These are phyloP conservation scores for Smutsia temminckii DNA, from an alignment of 2,797 vertebrate species.

Conservation along the genomic window DNA sequence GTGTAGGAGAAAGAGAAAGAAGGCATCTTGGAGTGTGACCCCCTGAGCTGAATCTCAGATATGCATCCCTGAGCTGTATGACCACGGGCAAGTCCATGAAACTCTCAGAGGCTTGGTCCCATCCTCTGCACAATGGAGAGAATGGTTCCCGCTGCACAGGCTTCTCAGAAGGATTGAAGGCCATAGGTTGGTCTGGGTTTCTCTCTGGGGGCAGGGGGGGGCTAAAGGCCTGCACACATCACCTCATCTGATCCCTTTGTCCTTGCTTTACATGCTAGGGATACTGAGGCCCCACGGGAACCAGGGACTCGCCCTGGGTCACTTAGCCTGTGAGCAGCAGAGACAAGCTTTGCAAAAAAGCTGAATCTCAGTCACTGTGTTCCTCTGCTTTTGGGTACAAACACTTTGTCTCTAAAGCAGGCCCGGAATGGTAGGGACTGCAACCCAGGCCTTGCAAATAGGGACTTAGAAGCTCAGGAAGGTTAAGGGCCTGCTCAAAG, in stretches of 20 bases:
- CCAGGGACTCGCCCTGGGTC: background rate
- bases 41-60: background rate
- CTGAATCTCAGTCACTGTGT: fast-evolving
- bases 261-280: background rate
- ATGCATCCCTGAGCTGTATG: background rate
- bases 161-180: background rate
- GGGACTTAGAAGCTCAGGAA: background rate
- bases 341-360: background rate
- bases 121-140: background rate
- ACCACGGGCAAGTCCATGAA: background rate
- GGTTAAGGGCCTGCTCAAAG: background rate
- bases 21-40: background rate
- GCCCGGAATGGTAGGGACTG: fast-evolving
- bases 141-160: no score
- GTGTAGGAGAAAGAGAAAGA: background rate
- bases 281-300: background rate
- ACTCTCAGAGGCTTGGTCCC: background rate
- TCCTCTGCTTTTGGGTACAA: fast-evolving
- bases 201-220: fast-evolving
- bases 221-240: background rate
- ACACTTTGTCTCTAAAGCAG: fast-evolving
- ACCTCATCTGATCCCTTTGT: background rate
- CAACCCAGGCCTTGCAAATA: fast-evolving
- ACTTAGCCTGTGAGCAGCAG: background rate
- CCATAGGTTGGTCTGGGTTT: background rate